phyloP scores from a whole-genome alignment of 2,888 invertebrate species.

The Eledona agricola region DNA sequence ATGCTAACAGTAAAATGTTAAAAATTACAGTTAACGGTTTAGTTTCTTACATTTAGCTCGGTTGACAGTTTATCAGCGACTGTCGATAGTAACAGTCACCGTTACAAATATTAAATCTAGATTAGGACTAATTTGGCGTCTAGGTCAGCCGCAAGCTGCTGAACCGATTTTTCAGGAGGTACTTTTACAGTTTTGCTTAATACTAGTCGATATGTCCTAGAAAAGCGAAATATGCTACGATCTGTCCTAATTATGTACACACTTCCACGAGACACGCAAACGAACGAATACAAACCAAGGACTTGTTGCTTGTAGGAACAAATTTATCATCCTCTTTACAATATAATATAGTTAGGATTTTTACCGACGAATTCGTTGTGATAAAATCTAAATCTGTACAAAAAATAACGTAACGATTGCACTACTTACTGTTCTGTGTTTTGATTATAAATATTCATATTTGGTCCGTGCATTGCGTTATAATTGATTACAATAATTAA shows the following conservation, averaged over 20 bases:
- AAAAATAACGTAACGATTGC: slow-evolving; percentile 37
- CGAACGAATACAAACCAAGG: slow-evolving; percentile 18
- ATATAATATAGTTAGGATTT: slow-evolving; percentile 15
- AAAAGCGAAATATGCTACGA: slow-evolving; percentile 33
- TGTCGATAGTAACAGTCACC: slow-evolving; percentile 35
- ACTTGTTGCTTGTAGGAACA: slow-evolving; percentile 24
- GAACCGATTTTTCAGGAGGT: slow-evolving; percentile 22
- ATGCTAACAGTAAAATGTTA: slow-evolving; percentile 41
- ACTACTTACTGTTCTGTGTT: slow-evolving; percentile 43
- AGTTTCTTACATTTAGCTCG: slow-evolving; percentile 37
- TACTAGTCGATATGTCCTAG: slow-evolving; percentile 41
- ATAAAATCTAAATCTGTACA: slow-evolving; percentile 39
- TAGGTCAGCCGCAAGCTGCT: slow-evolving; percentile 10
- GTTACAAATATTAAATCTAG: slow-evolving; percentile 31
- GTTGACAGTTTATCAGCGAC: slow-evolving; percentile 37
- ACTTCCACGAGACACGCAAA: slow-evolving; percentile 24
- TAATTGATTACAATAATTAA: slow-evolving; percentile 37
- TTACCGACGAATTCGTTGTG: slow-evolving; percentile 39
- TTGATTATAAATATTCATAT: slow-evolving; percentile 50
- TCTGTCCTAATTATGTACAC: slow-evolving; percentile 23
- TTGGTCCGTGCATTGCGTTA: slow-evolving; percentile 54
- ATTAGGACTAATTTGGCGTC: slow-evolving; percentile 33
- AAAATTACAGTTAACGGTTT: slow-evolving; percentile 46
- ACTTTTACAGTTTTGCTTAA: slow-evolving; percentile 23
- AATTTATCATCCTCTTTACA: slow-evolving; percentile 20